Base-by-base conservation (phyloP, 2,888 invertebrate genomes). In the Noctua comes region DNA sequence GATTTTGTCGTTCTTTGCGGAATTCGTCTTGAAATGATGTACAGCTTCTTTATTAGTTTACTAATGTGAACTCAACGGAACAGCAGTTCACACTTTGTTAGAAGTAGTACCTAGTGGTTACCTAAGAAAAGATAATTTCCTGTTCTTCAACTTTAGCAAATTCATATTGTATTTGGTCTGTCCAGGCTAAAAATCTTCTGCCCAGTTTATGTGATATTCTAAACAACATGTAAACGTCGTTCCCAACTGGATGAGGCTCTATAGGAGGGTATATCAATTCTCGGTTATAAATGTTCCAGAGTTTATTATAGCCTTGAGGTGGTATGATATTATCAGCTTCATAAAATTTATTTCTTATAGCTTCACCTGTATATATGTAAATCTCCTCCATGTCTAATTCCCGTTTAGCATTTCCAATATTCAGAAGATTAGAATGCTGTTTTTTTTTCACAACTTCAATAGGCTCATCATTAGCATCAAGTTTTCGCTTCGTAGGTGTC, bases 181-280 rank as follows among this genome's bases (percentile, higher is more conserved):
- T 31, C 77, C 77, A 77, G 5, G 13, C 77, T 64, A 77, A 51
- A 77, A 77, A 77, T n/a, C 1, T 21, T 31, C n/a, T 18, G 16
- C 51, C 16, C 8, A 77, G 43, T 68, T 62, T 77, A 21, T 62
- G 31, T 18, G 77, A 77, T 51, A 77, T 77, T 64, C 68, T 62
- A n/a, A 68, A 68, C 18, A 7, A 4, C 51, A 31, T n/a, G 4
- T n/a, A 21, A 21, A 62, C 43, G 8, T 64, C 51, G 2, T 43
- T 62, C n/a, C 1, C 31, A 43, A 8, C 11, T n/a, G 59, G 48
- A 13, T 77, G 62, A 10, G 1, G 27, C 1, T 5, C 0, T 31
- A 76, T 6, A 4, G 0, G 0, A n/a, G 59, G 77, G 0, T 21
- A 0, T 43, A 0, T 43, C 18, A 77, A 40, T n/a, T 11, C 48